Conservation (phyloP, 2,797 vertebrate species). For the Mycteria americana region DNA sequence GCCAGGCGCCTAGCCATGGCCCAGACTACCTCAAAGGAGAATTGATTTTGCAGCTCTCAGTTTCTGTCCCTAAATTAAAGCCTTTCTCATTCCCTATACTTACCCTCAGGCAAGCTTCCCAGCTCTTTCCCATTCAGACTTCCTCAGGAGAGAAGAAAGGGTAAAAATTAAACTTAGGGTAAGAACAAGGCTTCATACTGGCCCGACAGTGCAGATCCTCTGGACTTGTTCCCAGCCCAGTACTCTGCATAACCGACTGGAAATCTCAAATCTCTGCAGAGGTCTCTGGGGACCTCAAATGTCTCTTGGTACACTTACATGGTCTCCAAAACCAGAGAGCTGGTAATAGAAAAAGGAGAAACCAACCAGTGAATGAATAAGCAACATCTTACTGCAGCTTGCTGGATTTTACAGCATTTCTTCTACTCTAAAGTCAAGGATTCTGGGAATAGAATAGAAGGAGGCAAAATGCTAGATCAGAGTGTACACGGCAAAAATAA, state of each 20-base stretch:
- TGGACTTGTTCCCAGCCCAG: background rate
- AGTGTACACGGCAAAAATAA: constrained; percentile 4
- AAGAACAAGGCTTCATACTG: background rate
- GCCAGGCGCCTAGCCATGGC: background rate
- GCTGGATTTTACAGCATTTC: background rate
- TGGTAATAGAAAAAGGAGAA: background rate
- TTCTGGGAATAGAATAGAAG: background rate
- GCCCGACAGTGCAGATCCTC: background rate
- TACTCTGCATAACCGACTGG: background rate
- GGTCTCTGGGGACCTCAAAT: background rate
- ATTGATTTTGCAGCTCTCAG: background rate
- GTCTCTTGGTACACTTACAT: background rate
- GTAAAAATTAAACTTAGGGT: background rate
- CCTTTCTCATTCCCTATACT: background rate
- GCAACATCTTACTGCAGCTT: background rate
- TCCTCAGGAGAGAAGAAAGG: background rate
- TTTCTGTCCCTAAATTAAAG: background rate
- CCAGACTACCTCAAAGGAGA: background rate
- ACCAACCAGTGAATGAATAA: background rate
- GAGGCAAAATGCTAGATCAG: background rate
- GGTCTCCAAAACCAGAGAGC: background rate
- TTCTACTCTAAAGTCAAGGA: background rate
- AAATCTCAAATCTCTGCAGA: background rate
- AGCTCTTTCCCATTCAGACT: background rate
- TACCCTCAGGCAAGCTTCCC: background rate